Evolutionary conservation across 2,113 vertebrate genomes (phyloP), one percentile per base, ranked within the genome.

Genomic region (Callospermophilus lateralis): DNA sequence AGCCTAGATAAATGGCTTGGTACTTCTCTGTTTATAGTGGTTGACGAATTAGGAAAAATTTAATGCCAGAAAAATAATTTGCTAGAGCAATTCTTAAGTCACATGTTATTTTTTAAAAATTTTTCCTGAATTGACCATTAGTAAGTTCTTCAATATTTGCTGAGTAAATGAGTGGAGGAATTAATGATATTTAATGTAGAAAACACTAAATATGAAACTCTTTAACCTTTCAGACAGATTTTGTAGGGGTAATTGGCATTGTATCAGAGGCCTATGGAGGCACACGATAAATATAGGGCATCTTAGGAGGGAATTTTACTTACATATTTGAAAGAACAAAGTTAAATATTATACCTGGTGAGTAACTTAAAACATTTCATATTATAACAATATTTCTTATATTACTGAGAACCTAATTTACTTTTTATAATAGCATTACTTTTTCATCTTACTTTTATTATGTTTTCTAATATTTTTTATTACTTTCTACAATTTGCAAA

Each of bases 71-170:
- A 93, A 89, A 93, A 34, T 42, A 65, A 61, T 72, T 61, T 63
- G 15, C 95, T 32, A 65, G 9, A 86, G 30, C 8, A 19, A 76
- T 4, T 48, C 10, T 4, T 86, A 70, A 37, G 26, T 51, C 26
- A 51, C 13, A 22, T 73, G 42, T 48, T 92, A 84, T 94, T 90
- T 58, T 58, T 58, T 6, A 4, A 53, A 53, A 53, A 30, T 90
- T 93, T 89, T 37, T 91, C 22, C 32, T 32, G 20, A 85, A 81
- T 53, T 92, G 45, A 70, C 19, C 39, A 30, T 90, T 61, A 78
- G 30, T 95, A 73, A 92, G 34, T 9, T 8, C 63, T 96, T 89
- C 72, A 26, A 12, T 78, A 83, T 84, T 95, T 95, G 6, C 34
- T 84, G 22, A 91, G 48, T 77, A 32, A 86, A 74, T 90, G 34